phyloP scores from a whole-genome alignment of 2,797 vertebrate species.

The Hephaestus fuliginosus region DNA sequence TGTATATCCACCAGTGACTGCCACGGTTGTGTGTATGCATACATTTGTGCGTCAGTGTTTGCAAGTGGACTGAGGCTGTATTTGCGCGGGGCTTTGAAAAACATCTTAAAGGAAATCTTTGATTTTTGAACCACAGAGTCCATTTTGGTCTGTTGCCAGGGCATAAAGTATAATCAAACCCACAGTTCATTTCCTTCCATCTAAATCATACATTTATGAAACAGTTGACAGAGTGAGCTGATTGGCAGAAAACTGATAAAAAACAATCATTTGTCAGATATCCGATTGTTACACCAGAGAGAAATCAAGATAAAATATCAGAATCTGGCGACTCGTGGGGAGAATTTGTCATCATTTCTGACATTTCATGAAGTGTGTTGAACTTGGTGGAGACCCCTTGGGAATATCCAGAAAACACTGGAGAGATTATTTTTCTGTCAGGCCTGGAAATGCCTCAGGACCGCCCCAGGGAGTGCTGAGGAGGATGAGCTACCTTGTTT shows the following conservation, averaged over 20 bases:
- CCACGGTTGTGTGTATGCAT: neutral
- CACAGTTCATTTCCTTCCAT: neutral
- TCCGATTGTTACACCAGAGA: neutral
- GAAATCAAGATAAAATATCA: neutral
- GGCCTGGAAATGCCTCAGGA: conserved; percentile 5
- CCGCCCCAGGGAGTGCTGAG: neutral
- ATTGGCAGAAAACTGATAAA: too few relatives aligned
- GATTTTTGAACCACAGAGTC: neutral
- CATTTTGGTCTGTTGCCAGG: neutral
- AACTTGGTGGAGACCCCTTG: neutral
- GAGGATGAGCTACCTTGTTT: neutral
- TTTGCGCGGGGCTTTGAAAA: neutral
- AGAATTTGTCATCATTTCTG: neutral
- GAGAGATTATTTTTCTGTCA: neutral
- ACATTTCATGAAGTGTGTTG: neutral
- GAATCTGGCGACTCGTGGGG: neutral
- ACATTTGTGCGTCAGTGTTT: neutral
- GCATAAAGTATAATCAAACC: neutral
- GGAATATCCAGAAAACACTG: neutral
- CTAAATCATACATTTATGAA: neutral
- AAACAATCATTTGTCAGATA: neutral
- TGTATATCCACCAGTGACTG: neutral
- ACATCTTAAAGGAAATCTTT: neutral
- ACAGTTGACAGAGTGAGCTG: neutral
- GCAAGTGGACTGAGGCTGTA: neutral